phyloP scores from a whole-genome alignment of 2,797 vertebrate genomes.

The Denticeps clupeoides region DNA sequence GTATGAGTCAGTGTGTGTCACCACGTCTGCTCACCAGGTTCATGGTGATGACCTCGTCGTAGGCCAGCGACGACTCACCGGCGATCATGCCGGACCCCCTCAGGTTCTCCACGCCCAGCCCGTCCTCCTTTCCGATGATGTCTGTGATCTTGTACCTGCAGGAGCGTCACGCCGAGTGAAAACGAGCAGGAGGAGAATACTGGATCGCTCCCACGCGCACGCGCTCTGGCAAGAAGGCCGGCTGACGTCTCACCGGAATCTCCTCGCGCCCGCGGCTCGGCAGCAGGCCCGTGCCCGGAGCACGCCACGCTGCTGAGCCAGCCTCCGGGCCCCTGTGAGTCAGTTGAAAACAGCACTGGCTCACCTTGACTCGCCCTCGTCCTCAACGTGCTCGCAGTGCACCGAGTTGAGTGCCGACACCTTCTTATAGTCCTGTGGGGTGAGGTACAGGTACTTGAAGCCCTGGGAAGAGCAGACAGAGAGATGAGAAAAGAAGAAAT shows the following conservation, averaged over 20 bases:
- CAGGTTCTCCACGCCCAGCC: constrained; percentile 89
- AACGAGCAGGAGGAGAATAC: no score
- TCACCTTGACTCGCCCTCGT: constrained; percentile 90
- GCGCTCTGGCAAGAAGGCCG: no score
- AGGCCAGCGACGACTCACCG: constrained; percentile 91
- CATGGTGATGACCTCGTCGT: constrained; percentile 93
- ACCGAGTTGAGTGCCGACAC: constrained; percentile 94
- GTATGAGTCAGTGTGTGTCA: no score
- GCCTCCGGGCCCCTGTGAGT: no score
- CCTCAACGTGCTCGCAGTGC: constrained; percentile 92
- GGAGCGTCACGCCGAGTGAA: neutral
- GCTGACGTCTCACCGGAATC: no score
- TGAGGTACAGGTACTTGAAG: constrained; percentile 91
- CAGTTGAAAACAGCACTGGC: no score
- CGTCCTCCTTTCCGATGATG: constrained; percentile 96
- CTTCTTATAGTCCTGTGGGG: constrained; percentile 92
- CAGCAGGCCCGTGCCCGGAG: no score
- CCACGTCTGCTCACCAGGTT: constrained; percentile 66
- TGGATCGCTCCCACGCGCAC: no score
- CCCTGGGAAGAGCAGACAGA: constrained; percentile 38
- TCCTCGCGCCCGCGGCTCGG: no score
- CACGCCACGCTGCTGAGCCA: no score
- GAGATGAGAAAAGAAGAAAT: no score
- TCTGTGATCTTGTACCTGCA: constrained; percentile 96
- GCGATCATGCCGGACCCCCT: constrained; percentile 93